A percentile compares a stretch with the other conserved stretches of the same genome.
phyloP scores from a whole-genome alignment of 2,797 vertebrate species.

The Eospalax fontanierii region DNA sequence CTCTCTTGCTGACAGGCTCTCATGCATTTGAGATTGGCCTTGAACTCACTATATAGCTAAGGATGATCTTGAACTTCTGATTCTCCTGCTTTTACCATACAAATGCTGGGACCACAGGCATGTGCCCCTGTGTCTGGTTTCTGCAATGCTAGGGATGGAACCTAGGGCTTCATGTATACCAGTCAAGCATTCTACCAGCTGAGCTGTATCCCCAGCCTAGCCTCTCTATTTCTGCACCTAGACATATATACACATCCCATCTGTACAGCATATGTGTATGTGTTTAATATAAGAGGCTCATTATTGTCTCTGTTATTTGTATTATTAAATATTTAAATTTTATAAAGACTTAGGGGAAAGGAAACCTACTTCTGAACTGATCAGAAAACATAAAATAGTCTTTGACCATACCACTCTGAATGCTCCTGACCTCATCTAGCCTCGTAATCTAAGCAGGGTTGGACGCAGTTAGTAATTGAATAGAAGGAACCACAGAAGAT shows the following conservation, averaged over 20 bases:
- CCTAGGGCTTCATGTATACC: neutral
- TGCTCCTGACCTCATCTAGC: neutral
- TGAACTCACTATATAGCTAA: neutral
- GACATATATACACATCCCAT: neutral
- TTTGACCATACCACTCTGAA: neutral
- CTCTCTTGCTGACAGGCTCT: neutral
- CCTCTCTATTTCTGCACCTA: neutral
- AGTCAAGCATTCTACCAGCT: neutral
- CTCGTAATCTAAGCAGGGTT: neutral
- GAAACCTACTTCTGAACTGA: conserved; percentile 31
- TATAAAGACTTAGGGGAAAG: neutral
- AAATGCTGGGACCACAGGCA: neutral
- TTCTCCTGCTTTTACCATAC: neutral
- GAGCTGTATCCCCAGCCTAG: neutral
- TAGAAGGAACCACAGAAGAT: neutral
- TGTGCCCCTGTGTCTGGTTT: neutral
- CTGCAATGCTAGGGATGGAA: neutral
- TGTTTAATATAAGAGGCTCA: neutral
- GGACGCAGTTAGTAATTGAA: neutral
- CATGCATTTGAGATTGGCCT: no score
- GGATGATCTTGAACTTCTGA: neutral
- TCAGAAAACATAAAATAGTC: neutral
- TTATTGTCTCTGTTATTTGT: neutral
- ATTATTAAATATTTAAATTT: conserved; percentile 31
- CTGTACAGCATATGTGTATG: neutral